Evolutionary conservation across 2,888 invertebrate species (phyloP), one percentile per base, ranked within the genome.

Genomic region (Stratiomys singularior): DNA sequence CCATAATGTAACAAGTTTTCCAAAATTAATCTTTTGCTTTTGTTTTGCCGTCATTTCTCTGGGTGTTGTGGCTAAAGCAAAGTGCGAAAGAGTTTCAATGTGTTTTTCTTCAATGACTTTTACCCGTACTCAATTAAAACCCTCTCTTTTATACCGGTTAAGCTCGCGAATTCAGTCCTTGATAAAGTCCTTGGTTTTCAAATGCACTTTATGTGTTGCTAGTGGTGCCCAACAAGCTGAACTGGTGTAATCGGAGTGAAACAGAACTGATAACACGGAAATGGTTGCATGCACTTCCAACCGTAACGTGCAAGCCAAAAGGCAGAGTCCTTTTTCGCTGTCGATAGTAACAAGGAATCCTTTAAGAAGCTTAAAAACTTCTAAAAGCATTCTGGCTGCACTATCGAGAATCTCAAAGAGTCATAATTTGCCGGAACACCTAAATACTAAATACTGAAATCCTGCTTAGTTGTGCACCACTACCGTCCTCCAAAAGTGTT

Each of bases 1-100:
- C n/a, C 5, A 66, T 76, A 76, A 67, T 58, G 46, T 47, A 63
- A 64, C 64, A 64, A 64, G 28, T 64, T 64, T 30, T 44, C 23
- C 27, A n/a, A 30, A 47, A 69, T 69, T 69, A 69, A 69, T 69
- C 47, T 47, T 47, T 46, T 25, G 47, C 69, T 37, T 67, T 18
- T 44, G 9, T 44, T 13, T 44, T 37, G n/a, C 56, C 18, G 18
- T 23, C 67, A 18, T 44, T 13, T n/a, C 44, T 13, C 52, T 52
- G 52, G 15, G 18, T 52, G 52, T 5, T 18, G 18, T 52, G 52
- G 52, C 52, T 37, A 37, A 37, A 52, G 52, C 52, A n/a, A 13
- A 18, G 52, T 18, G 52, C 52, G 52, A 52, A 52, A 18, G 2
- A 60, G 3, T 23, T 60, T 60, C 4, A 60, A 23, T 60, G 25